These are phyloP conservation scores for Erpobdella octoculata DNA, from an alignment of 2,888 invertebrate species.

Conservation along the genomic window DNA sequence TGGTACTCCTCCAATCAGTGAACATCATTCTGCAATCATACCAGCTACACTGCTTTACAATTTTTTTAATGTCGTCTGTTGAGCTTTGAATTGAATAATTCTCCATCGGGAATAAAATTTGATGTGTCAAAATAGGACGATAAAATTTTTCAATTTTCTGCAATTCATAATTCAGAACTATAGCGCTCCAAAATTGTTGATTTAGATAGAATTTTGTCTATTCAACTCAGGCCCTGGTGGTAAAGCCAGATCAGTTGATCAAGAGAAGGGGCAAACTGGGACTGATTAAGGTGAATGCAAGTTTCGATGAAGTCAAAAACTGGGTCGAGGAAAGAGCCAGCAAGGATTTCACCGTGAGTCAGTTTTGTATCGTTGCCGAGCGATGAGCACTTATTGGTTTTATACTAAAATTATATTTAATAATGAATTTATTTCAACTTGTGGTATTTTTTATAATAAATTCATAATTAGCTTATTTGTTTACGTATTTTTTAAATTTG, in stretches of 20 bases:
- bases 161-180: neutral
- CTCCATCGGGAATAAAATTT: neutral
- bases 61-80: too few relatives aligned
- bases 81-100: too few relatives aligned
- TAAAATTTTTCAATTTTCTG: neutral
- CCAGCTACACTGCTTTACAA: too few relatives aligned
- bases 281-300: constrained; percentile 85
- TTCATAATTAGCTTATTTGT: too few relatives aligned
- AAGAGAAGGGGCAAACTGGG: constrained; percentile 95
- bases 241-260: constrained; percentile 98
- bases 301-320: constrained; percentile 67
- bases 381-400: too few relatives aligned
- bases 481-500: too few relatives aligned
- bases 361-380: neutral
- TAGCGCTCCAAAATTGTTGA: neutral
- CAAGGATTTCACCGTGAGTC: constrained; percentile 66
- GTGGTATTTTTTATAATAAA: neutral
- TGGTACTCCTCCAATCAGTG: too few relatives aligned
- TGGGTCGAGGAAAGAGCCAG: constrained; percentile 80
- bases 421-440: neutral
- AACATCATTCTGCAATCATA: too few relatives aligned
- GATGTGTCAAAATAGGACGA: neutral
- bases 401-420: neutral
- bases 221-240: constrained; percentile 82
- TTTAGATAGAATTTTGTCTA: too few relatives aligned